These are phyloP conservation scores for Antheraea yamamai DNA, from an alignment of 2,888 invertebrate genomes.

Conservation along the genomic window DNA sequence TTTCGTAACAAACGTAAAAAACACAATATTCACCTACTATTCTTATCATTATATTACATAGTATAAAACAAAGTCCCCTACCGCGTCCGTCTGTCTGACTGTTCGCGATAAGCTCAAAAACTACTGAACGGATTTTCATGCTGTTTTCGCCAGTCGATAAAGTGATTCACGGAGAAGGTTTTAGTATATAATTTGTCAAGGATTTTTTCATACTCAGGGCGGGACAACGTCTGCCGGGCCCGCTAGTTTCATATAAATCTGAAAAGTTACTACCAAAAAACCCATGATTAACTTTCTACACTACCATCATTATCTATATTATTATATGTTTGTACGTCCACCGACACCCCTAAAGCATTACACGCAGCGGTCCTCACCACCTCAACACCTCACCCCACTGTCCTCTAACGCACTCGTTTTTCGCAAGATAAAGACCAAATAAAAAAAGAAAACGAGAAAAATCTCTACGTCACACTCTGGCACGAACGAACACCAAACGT, in stretches of 20 bases:
- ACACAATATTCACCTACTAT: too few species aligned
- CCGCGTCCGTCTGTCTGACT: too few species aligned
- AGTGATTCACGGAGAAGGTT: too few species aligned
- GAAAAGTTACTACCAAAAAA: conserved; percentile 66
- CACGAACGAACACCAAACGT: conserved; percentile 42
- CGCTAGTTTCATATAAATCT: conserved; percentile 55
- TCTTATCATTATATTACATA: too few species aligned
- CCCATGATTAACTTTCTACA: conserved; percentile 78
- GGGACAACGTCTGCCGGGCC: too few species aligned
- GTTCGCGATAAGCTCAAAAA: too few species aligned
- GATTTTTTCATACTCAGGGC: too few species aligned
- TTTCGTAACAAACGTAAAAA: too few species aligned
- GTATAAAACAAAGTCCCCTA: too few species aligned
- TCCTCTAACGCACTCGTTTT: conserved; percentile 75
- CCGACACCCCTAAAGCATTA: conserved; percentile 72
- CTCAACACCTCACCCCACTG: conserved; percentile 49
- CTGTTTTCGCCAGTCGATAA: too few species aligned
- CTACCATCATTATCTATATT: conserved; percentile 76
- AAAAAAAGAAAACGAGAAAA: conserved; percentile 82
- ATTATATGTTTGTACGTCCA: conserved; percentile 42
- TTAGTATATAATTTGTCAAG: too few species aligned
- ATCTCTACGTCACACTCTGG: conserved; percentile 66
- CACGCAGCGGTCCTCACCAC: conserved; percentile 65
- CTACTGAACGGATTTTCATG: too few species aligned
- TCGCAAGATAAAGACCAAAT: conserved; percentile 80